Conservation (phyloP, 2,888 invertebrate genomes). For the Caenorhabditis drosophilae region DNA sequence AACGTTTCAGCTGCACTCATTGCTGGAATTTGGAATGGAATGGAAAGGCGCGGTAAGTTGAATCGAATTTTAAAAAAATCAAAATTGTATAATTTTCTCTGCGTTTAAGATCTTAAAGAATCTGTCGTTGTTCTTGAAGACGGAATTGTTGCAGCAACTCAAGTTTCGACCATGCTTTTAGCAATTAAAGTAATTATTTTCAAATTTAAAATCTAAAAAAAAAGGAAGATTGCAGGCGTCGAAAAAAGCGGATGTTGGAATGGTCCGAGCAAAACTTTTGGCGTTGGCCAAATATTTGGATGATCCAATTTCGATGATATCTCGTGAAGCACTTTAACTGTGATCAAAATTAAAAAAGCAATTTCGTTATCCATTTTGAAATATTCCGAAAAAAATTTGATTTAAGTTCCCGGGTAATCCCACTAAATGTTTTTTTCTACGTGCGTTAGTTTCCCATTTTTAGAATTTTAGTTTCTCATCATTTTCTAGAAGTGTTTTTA, state of each 20-base stretch:
- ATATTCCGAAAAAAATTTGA: too few species aligned
- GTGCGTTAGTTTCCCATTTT: too few species aligned
- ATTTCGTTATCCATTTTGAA: too few species aligned
- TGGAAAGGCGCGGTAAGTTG: constrained; percentile 41
- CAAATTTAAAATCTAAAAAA: not conserved
- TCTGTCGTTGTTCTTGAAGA: constrained; percentile 43
- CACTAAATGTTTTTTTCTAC: too few species aligned
- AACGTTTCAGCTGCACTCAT: constrained; percentile 49
- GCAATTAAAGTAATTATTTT: constrained; percentile 11
- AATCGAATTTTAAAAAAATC: not conserved
- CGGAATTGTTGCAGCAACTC: constrained; percentile 27
- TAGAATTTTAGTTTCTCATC: too few species aligned
- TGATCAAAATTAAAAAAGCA: too few species aligned
- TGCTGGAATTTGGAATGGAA: constrained; percentile 47
- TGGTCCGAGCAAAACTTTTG: constrained; percentile 45
- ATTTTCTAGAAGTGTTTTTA: too few species aligned
- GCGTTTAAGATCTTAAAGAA: constrained; percentile 39
- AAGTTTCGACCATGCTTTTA: constrained; percentile 27
- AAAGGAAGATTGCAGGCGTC: constrained; percentile 19
- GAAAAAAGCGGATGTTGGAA: constrained; percentile 38
- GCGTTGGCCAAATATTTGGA: constrained; percentile 42
- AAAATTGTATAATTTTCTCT: not conserved
- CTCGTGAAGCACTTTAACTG: not conserved
- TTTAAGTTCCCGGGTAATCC: too few species aligned
- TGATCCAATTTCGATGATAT: constrained; percentile 34